Evolutionary conservation across 2,888 invertebrate species (phyloP), one percentile per base, ranked within the genome.

Genomic region (Monochamus alternatus): DNA sequence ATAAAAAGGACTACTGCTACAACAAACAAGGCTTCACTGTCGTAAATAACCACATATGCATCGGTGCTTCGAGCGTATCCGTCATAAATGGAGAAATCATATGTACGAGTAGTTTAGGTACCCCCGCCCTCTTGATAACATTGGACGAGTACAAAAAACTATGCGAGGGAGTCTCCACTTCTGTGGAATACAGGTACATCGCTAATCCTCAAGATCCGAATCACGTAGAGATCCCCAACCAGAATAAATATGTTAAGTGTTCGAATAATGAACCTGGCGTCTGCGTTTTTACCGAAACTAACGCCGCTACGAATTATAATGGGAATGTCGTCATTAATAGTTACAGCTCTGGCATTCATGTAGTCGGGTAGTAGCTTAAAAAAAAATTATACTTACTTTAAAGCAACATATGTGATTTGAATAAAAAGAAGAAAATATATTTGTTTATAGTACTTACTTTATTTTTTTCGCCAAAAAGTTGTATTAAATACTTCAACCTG

Each of bases 231-330:
- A 80, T 82, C 47, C 81, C 82, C 1, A 80, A 80, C 71, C 10
- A 73, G 31, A 81, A 81, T 63, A 73, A 68, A 55, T 73, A 79
- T 52, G 80, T 82, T 12, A 76, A 75, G 51, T 82, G 82, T 60
- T 72, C 73, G 51, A 81, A 80, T 68, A 70, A 65, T 14, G 14
- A 81, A 31, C 55, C 69, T 9, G 74, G 77, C 44, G 67, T 79
- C 1, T 75, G 75, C 43, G 47, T 73, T 7, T 77, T 77, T 55
- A 32, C 58, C 8, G 71, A 74, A 59, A 52, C 30, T 9, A 30
- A 47, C 5, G 8, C 59, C 22, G 3, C 58, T 9, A 43, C 68
- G 30, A 14, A 10, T 10, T 32, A 2, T 3, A 47, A 69, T 51
- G 32, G n/a, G 12, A 67, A 55, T 14, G 9, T 55, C 10, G 0